Conservation (phyloP, 2,113 vertebrate species). For the Eira barbara region DNA sequence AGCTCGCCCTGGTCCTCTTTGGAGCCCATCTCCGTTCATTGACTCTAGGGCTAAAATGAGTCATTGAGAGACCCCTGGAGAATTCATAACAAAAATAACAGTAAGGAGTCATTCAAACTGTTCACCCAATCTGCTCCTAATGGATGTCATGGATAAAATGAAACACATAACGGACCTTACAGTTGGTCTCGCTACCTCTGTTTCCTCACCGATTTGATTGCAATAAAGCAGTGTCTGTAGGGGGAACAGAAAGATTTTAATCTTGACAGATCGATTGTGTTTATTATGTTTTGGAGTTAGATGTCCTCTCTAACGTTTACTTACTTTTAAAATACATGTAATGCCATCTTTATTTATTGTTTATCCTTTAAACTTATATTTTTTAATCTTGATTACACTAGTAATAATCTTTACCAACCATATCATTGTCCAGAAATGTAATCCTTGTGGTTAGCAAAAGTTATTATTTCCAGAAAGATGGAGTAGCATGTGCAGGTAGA, state of each 20-base stretch:
- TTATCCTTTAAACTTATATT: background rate
- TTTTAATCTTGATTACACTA: background rate
- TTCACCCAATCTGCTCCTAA: background rate
- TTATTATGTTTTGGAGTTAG: background rate
- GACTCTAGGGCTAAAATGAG: background rate
- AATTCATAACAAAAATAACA: background rate
- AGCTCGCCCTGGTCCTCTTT: background rate
- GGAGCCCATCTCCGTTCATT: background rate
- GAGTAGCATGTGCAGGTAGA: background rate
- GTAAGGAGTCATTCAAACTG: background rate
- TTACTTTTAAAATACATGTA: constrained; percentile 28
- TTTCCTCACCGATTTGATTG: background rate
- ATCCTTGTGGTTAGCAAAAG: constrained; percentile 7
- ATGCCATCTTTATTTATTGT: background rate
- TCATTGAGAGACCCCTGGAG: background rate
- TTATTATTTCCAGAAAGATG: constrained; percentile 3
- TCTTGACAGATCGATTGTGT: background rate
- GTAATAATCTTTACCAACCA: background rate
- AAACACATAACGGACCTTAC: background rate
- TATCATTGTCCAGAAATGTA: constrained; percentile 20
- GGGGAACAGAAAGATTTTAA: background rate
- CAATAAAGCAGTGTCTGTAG: background rate
- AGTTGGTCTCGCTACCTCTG: background rate
- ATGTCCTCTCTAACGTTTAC: background rate
- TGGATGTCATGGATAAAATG: background rate